Evolutionary conservation across 2,797 vertebrate genomes (phyloP), one percentile per base, ranked within the genome.

Genomic region (Phrynocephalus vlangalii): DNA sequence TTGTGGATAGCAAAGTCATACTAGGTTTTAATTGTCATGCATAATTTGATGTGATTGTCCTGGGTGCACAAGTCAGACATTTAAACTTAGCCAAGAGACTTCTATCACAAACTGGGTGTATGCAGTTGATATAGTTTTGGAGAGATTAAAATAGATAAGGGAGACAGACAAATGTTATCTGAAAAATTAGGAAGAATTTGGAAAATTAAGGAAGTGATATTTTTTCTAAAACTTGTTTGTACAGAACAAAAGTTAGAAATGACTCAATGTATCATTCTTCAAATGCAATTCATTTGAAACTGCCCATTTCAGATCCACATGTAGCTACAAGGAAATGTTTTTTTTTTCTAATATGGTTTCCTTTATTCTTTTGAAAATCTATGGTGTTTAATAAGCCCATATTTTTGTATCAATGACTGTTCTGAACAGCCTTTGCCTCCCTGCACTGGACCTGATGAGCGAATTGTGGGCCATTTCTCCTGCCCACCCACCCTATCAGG

Each of bases 271-370:
- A 82, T 93, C 13, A 28, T 91, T 80, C 86, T 16, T 88, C 88
- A 76, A 52, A 76, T 83, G 26, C 24, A 68, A 63, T 87, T 91
- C 84, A 89, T 87, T 70, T 86, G 75, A 85, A 60, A 73, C 77
- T 89, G 79, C 83, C 56, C 82, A 89, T 89, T 84, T 71, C 87
- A 93, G 88, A 88, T 70, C 68, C 24, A 93, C 89, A 88, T 93
- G 60, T 68, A 94, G 88, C 86, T 91, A 93, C 93, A 91, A 50
- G 1, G 80, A 87, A 88, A 67, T 92, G 90, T 94, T 94, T 92
- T 91, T 30, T 22, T 30, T 22, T 88, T 90, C 87, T 92, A 94
- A 63, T 85, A 86, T 90, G 13, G 87, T 94, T 95, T 87, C 71
- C 79, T 94, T 92, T 91, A 83, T 91, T 60, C 68, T n/a, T 24